Evolutionary conservation across 2,113 vertebrate genomes (phyloP).

Genomic region (Seriola aureovittata): DNA sequence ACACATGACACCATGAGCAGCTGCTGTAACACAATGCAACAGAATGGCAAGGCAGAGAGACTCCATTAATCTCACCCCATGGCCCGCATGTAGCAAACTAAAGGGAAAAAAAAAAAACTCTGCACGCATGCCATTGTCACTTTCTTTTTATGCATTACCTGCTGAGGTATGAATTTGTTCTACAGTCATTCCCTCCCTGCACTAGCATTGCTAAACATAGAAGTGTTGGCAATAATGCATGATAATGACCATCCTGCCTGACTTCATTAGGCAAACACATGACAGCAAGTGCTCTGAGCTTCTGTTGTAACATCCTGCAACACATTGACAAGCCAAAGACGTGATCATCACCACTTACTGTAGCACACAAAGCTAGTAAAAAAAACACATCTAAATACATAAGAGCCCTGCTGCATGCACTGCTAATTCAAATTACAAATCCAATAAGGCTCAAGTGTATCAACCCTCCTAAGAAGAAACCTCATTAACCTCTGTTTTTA

Average conservation of each 20-base stretch:
- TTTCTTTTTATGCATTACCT: slow-evolving; percentile 50
- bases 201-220: slow-evolving; percentile 53
- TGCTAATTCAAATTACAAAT: slow-evolving; percentile 70
- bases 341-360: slow-evolving; percentile 45
- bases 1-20: slow-evolving; percentile 75
- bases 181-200: slow-evolving; percentile 37
- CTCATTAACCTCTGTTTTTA: slow-evolving; percentile 64
- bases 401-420: slow-evolving; percentile 29
- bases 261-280: slow-evolving; percentile 74
- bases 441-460: slow-evolving; percentile 68
- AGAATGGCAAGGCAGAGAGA: slow-evolving; percentile 71
- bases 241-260: slow-evolving; percentile 74
- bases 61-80: slow-evolving; percentile 75
- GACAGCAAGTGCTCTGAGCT: slow-evolving; percentile 69
- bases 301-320: slow-evolving; percentile 73
- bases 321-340: slow-evolving; percentile 58
- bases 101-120: not conserved
- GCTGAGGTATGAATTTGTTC: slow-evolving; percentile 58
- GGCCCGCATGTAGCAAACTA: slow-evolving; percentile 51
- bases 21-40: slow-evolving; percentile 82
- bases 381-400: slow-evolving; percentile 44
- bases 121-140: slow-evolving; percentile 50
- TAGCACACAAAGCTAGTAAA: slow-evolving; percentile 41
- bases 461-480: slow-evolving; percentile 41
- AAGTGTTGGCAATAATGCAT: slow-evolving; percentile 71